phyloP scores from a whole-genome alignment of 2,888 invertebrate genomes.

The Limnephilus auricula region DNA sequence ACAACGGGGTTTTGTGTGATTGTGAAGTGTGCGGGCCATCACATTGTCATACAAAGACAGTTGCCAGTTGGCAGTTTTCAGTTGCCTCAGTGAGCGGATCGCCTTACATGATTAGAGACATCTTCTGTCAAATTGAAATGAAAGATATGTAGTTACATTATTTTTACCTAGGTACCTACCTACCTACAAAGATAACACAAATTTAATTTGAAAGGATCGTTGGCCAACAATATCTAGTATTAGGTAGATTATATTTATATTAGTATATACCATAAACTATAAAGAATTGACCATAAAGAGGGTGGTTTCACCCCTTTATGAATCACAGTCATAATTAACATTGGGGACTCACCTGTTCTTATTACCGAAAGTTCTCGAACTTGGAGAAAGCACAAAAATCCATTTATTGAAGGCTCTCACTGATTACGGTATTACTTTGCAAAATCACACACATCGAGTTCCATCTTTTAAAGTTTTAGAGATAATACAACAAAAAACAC shows the following conservation, averaged over 20 bases:
- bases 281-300: background rate
- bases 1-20: no score
- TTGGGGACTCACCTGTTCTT: background rate
- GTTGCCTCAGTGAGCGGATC: no score
- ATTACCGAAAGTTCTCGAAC: background rate
- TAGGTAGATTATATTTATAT: background rate
- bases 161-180: no score
- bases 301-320: background rate
- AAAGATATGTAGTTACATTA: no score
- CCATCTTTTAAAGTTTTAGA: slow-evolving; percentile 2
- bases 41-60: no score
- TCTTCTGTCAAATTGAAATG: background rate
- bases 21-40: no score
- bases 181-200: background rate
- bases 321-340: background rate
- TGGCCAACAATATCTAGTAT: background rate
- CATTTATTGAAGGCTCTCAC: background rate
- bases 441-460: slow-evolving; percentile 23
- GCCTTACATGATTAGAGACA: background rate
- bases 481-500: background rate
- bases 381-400: background rate
- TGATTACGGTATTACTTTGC: background rate
- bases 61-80: no score
- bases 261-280: background rate
- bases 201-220: background rate